Base-by-base conservation (phyloP, 1,140 invertebrate species). In the Bicyclus anynana region DNA sequence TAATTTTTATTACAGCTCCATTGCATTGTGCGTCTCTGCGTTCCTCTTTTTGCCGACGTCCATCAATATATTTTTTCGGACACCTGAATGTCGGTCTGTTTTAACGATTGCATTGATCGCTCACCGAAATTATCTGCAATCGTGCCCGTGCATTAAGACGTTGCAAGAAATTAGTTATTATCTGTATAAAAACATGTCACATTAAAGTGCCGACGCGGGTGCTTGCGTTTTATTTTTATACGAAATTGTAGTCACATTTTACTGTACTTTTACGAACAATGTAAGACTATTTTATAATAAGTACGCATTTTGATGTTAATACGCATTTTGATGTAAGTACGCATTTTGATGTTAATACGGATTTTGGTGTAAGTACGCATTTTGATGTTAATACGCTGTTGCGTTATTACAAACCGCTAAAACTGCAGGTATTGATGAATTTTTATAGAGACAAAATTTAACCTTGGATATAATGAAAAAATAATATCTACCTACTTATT, bases 61-160 rank as follows among this genome's bases (percentile, higher is more conserved):
- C 73, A 87, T 87, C 77, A 84, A 84, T 84, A 80, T 74, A 77
- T 54, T 23, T 59, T 80, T 81, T 82, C 66, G 79, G 82, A 80
- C 80, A 80, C 63, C 68, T 83, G 74, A 80, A 81, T 84, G 74
- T 77, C 65, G 65, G 67, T 53, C 66, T 69, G 66, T 68, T 74
- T 84, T 77, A 81, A 77, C 65, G 63, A 65, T 69, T 70, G 65
- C 69, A 70, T 75, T 77, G 70, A 67, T 61, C 62, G 57, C 46
- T 59, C 53, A 67, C 69, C 72, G 66, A 77, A 77, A 69, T 81
- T 79, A 79, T 73, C 69, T 74, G 37, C 56, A 67, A 75, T 75
- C 64, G 57, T 53, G 67, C 67, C 53, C 10, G 38, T 58, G 47
- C 59, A 72, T 80, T 69, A 72, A 74, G 61, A 59, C 53, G 60